A percentile compares a stretch with the other conserved stretches of the same genome.
Evolutionary conservation across 2,113 vertebrate genomes (phyloP).

Genomic region (Plecotus auritus): DNA sequence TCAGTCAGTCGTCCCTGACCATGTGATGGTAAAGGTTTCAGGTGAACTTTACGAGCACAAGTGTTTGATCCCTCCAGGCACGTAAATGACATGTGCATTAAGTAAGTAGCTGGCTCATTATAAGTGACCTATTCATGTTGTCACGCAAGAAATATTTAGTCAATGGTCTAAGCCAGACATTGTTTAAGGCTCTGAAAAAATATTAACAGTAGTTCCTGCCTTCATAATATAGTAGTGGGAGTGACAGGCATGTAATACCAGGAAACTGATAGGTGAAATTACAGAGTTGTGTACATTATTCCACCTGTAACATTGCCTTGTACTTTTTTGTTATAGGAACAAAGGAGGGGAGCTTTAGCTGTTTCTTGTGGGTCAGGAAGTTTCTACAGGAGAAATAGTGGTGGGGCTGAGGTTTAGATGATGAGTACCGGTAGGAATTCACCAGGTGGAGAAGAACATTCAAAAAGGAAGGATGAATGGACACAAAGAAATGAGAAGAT

Average conservation of each 20-base stretch:
- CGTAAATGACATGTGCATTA: not conserved
- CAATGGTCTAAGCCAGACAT: not conserved
- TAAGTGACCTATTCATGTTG: not conserved
- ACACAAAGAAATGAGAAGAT: not conserved
- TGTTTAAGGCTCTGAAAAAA: not conserved
- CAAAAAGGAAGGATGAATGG: not conserved
- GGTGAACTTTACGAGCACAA: not conserved
- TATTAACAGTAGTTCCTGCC: not conserved
- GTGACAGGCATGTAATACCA: not conserved
- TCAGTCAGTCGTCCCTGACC: not conserved
- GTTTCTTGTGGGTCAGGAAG: not conserved
- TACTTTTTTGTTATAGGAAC: not conserved
- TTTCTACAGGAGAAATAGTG: not conserved
- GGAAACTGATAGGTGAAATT: not conserved
- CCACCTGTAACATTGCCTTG: not conserved
- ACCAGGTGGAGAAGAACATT: not conserved
- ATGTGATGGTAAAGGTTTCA: not conserved
- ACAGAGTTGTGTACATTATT: not conserved
- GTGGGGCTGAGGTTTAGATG: not conserved
- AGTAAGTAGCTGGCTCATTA: not conserved
- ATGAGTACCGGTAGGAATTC: not conserved
- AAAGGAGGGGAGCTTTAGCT: not conserved
- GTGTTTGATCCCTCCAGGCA: not conserved
- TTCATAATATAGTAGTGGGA: not conserved
- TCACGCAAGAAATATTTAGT: not conserved